These are phyloP conservation scores for Cheilinus undulatus DNA, from an alignment of 2,113 vertebrate species.

Conservation along the genomic window DNA sequence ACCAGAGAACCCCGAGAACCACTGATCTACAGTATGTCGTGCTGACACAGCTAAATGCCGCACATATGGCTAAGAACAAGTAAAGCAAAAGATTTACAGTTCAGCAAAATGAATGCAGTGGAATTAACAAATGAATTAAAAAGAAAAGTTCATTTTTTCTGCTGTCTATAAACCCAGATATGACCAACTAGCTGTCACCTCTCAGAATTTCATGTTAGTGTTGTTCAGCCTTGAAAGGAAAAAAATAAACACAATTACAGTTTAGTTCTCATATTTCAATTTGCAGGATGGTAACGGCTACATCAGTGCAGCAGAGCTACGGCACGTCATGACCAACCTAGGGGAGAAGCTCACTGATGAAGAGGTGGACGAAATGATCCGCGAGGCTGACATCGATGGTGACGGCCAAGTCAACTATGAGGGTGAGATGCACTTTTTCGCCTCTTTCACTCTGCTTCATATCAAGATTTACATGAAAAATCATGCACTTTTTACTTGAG, in stretches of 20 bases:
- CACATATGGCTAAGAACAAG: too few species aligned
- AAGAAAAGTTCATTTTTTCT: neutral
- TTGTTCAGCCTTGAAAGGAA: too few species aligned
- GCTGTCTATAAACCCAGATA: neutral
- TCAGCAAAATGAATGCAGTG: neutral
- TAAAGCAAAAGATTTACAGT: too few species aligned
- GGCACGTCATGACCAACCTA: conserved; percentile 93
- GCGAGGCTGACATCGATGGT: conserved; percentile 91
- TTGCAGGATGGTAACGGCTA: conserved; percentile 91
- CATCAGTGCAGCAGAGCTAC: conserved; percentile 91
- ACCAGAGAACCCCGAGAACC: too few species aligned
- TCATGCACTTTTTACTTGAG: too few species aligned
- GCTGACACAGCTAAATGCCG: too few species aligned
- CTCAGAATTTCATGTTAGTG: neutral
- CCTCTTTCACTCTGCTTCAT: neutral
- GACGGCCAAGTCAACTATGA: conserved; percentile 95
- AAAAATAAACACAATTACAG: neutral
- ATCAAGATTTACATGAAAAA: neutral
- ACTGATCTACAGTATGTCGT: too few species aligned
- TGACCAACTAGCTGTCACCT: neutral
- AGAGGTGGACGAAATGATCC: conserved; percentile 94
- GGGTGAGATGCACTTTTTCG: conserved; percentile 79
- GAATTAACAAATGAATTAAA: neutral
- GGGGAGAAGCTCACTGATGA: conserved; percentile 93
- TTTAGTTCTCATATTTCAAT: neutral